Conservation (phyloP, 2,888 invertebrate genomes). For the Chorisops tibialis region DNA sequence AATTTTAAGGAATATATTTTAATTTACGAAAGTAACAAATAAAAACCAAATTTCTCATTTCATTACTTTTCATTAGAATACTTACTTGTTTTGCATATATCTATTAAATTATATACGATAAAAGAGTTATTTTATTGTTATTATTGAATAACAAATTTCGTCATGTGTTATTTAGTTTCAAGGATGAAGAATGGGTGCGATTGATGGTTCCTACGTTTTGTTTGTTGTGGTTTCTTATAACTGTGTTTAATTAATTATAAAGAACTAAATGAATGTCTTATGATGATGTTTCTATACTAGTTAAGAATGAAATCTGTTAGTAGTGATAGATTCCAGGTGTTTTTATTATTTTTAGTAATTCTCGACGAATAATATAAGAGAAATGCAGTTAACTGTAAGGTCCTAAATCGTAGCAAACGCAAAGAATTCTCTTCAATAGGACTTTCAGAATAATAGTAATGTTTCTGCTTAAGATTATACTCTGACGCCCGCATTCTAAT, state of each 20-base stretch:
- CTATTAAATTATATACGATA: background rate
- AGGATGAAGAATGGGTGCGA: conserved; percentile 2
- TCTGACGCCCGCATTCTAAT: no score
- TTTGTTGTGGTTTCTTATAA: background rate
- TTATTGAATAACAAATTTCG: background rate
- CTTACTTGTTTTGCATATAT: background rate
- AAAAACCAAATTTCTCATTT: background rate
- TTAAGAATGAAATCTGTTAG: no score
- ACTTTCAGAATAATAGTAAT: no score
- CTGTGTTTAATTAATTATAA: background rate
- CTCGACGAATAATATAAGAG: no score
- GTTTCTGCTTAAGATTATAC: no score
- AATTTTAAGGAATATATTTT: no score
- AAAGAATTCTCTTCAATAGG: no score
- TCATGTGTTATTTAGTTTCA: background rate
- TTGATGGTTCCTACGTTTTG: conserved; percentile 1
- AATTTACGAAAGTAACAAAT: no score
- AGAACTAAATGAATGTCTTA: background rate
- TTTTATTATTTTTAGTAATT: no score
- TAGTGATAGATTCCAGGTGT: no score
- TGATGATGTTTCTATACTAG: background rate
- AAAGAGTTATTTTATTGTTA: background rate
- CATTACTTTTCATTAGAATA: background rate
- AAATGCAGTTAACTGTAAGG: no score
- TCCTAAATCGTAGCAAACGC: no score